Evolutionary conservation across 1,140 invertebrate species (phyloP).

Genomic region (Drosophila cardini): DNA sequence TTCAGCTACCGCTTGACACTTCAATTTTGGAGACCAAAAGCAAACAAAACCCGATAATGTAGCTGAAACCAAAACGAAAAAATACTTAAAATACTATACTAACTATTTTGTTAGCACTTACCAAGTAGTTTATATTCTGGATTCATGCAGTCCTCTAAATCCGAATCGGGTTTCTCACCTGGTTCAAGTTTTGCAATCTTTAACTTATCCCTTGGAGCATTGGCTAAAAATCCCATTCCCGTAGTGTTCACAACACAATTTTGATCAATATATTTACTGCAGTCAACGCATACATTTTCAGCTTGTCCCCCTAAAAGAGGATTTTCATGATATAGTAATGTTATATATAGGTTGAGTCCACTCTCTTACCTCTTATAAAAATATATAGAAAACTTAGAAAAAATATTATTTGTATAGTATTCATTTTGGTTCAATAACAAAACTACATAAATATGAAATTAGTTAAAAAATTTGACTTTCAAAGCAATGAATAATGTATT

Average conservation of each 20-base stretch:
- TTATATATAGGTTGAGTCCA: not conserved
- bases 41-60: not conserved
- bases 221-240: not conserved
- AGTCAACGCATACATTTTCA: constrained; percentile 7
- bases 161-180: not conserved
- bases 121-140: not conserved
- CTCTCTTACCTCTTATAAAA: not conserved
- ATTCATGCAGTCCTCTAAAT: not conserved
- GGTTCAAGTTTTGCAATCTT: not conserved
- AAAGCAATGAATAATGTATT: not conserved
- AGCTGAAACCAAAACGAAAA: not conserved
- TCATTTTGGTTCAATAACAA: not conserved
- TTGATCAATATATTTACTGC: not conserved
- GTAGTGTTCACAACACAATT: not conserved
- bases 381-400: not conserved
- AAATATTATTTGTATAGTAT: not conserved
- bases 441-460: no score
- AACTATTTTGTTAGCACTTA: not conserved
- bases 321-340: not conserved
- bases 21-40: constrained; percentile 1
- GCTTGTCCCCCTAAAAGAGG: not conserved
- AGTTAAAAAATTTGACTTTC: not conserved
- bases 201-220: not conserved
- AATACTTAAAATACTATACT: no score
- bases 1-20: not conserved